Conservation (phyloP, 2,113 vertebrate genomes). For the Chloropsis cyanopogon region DNA sequence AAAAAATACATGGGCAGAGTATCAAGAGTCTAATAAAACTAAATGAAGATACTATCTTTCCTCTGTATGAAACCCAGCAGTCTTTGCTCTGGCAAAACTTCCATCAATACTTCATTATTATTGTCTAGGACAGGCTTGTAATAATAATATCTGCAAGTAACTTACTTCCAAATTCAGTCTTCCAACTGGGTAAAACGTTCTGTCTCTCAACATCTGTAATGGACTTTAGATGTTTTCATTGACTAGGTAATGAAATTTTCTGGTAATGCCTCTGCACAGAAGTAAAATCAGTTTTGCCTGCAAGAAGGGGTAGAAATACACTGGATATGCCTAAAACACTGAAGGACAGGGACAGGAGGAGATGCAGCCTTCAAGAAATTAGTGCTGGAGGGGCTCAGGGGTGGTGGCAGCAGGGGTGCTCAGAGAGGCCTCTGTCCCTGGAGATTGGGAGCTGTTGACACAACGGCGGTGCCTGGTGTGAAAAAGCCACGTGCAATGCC, state of each 20-base stretch:
- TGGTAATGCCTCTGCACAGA: neutral
- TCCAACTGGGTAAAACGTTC: slow-evolving; percentile 7
- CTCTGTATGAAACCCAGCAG: slow-evolving; percentile 42
- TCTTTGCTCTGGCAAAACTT: slow-evolving; percentile 46
- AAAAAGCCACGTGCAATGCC: neutral
- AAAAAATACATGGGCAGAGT: slow-evolving; percentile 63
- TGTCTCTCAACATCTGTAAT: neutral
- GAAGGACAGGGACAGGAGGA: neutral
- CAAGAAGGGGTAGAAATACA: neutral
- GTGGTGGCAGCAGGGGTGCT: neutral
- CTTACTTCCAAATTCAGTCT: slow-evolving; percentile 3
- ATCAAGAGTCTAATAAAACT: slow-evolving; percentile 60
- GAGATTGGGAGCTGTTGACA: neutral
- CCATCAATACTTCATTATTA: slow-evolving; percentile 53
- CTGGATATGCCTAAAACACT: neutral
- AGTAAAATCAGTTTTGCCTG: neutral
- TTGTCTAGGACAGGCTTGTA: slow-evolving; percentile 25
- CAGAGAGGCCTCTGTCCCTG: neutral
- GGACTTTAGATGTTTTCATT: neutral
- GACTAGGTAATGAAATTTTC: neutral
- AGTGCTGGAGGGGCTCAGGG: neutral
- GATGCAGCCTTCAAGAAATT: neutral
- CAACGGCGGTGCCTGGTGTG: neutral
- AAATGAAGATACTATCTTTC: slow-evolving; percentile 56
- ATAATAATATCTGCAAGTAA: slow-evolving; percentile 42